Percentiles rank a stretch among this genome's conserved stretches.
Conservation (phyloP, 2,797 vertebrate species). For the Anguilla anguilla region DNA sequence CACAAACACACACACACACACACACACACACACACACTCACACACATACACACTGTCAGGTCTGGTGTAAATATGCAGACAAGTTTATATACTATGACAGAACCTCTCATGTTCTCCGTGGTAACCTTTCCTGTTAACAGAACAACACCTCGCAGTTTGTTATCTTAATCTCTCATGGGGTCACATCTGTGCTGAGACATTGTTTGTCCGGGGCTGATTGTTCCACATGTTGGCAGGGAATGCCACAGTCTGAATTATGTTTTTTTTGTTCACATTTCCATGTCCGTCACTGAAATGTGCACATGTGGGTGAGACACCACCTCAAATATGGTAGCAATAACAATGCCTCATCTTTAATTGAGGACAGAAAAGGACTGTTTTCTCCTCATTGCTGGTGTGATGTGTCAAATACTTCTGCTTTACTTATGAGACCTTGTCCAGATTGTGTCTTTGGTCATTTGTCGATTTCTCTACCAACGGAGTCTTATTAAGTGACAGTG, state of each 20-base stretch:
- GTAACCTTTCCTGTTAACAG: slow-evolving; percentile 3
- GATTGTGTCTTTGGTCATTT: no score
- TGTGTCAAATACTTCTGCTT: not conserved
- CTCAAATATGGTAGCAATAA: not conserved
- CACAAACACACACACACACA: no score
- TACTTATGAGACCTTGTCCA: no score
- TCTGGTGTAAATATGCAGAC: not conserved
- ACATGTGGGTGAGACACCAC: not conserved
- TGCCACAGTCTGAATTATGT: not conserved
- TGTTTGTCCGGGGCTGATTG: not conserved
- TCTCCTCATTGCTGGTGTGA: not conserved
- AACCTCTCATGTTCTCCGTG: not conserved
- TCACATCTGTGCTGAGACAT: not conserved
- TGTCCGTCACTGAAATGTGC: not conserved
- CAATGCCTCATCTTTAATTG: not conserved
- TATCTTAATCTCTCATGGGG: not conserved
- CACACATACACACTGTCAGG: no score
- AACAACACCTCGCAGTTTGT: not conserved
- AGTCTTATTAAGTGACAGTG: no score
- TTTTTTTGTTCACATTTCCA: not conserved
- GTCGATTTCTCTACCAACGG: no score
- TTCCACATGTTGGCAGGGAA: not conserved
- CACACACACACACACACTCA: no score
- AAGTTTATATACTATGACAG: not conserved
- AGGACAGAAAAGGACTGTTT: not conserved